Percentiles rank a stretch among this genome's conserved stretches.
Conservation (phyloP, 2,888 invertebrate species). For the Andrena fulva region DNA sequence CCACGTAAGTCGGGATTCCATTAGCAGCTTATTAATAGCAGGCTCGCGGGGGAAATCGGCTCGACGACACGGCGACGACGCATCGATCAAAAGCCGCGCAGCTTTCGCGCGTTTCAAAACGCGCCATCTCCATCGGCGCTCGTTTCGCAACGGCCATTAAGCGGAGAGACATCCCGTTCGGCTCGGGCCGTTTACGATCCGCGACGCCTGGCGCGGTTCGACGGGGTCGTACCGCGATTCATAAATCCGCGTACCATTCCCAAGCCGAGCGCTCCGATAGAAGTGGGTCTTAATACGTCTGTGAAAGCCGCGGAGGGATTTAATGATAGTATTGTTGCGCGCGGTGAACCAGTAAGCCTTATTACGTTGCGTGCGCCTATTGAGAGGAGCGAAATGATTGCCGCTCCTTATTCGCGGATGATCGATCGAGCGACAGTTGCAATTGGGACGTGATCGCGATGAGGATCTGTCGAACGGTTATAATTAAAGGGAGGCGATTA, state of each 20-base stretch:
- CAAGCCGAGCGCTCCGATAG: constrained; percentile 1
- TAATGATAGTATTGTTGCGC: constrained; percentile 16
- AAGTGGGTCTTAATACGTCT: constrained; percentile 1
- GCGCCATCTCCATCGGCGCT: constrained; percentile 16
- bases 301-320: neutral
- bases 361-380: constrained; percentile 6
- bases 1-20: constrained; percentile 78
- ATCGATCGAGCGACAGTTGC: constrained; percentile 1
- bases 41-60: constrained; percentile 33
- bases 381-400: constrained; percentile 18
- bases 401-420: neutral
- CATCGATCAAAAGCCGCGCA: constrained; percentile 49
- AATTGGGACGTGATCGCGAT: neutral
- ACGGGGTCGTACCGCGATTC: constrained; percentile 6
- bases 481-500: constrained; percentile 5
- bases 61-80: constrained; percentile 20
- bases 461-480: constrained; percentile 1
- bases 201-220: constrained; percentile 1
- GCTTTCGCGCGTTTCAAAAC: constrained; percentile 61
- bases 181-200: constrained; percentile 16
- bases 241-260: constrained; percentile 14
- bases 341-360: constrained; percentile 7
- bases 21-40: constrained; percentile 81
- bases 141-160: constrained; percentile 56
- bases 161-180: constrained; percentile 15